Percentiles rank a stretch among this genome's conserved stretches.
phyloP scores from a whole-genome alignment of 2,113 vertebrate genomes.

The Cinclus cinclus region DNA sequence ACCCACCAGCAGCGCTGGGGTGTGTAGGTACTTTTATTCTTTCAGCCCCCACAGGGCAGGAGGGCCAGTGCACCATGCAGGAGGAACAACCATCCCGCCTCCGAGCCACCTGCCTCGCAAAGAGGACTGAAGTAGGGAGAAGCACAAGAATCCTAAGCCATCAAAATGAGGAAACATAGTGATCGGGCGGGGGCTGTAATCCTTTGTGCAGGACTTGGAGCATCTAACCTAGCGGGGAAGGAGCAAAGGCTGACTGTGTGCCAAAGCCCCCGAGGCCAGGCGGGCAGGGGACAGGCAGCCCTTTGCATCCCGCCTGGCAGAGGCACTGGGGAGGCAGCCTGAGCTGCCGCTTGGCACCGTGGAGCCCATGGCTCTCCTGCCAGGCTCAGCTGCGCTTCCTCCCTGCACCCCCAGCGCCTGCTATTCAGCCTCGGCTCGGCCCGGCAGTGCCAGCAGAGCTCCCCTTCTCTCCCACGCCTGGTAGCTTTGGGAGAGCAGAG shows the following conservation, averaged over 20 bases:
- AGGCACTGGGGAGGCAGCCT: background rate
- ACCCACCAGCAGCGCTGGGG: background rate
- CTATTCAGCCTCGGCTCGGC: background rate
- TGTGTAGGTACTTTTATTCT: background rate
- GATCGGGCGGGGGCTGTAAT: accelerated
- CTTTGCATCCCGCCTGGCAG: background rate
- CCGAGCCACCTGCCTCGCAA: background rate
- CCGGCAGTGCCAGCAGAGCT: background rate
- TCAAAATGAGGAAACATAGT: background rate
- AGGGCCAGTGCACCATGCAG: background rate
- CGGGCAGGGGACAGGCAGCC: background rate
- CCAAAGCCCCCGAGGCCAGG: background rate
- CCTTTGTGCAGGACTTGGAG: background rate
- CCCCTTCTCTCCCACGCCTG: background rate
- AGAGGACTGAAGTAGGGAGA: background rate
- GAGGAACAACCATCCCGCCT: background rate
- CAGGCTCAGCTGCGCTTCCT: background rate
- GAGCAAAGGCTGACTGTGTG: background rate
- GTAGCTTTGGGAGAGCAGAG: background rate
- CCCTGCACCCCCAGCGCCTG: background rate
- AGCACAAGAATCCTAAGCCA: background rate
- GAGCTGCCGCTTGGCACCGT: background rate
- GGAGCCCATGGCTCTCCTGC: background rate
- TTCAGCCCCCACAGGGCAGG: background rate
- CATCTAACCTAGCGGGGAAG: background rate